These are phyloP conservation scores for Chlorodrepanis virens DNA, from an alignment of 2,113 vertebrate genomes.

Conservation along the genomic window DNA sequence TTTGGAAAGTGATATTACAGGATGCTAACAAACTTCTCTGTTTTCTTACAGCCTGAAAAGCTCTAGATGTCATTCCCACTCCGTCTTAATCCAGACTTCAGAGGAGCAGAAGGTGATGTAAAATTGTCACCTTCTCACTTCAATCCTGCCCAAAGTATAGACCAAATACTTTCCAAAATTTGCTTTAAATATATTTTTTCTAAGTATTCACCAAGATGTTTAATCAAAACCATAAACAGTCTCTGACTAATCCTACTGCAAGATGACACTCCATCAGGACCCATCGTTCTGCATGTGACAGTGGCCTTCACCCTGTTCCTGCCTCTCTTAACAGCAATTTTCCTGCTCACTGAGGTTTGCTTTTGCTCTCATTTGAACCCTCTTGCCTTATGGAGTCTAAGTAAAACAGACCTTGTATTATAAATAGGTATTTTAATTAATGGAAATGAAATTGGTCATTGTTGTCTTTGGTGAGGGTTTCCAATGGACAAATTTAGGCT, in stretches of 20 bases:
- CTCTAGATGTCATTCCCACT: background rate
- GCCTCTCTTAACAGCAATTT: background rate
- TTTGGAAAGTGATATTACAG: background rate
- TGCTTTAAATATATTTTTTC: background rate
- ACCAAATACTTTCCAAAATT: background rate
- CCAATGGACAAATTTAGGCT: background rate
- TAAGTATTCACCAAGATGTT: background rate
- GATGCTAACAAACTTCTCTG: background rate
- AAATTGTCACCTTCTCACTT: background rate
- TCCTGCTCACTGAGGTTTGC: background rate
- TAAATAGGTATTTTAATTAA: background rate
- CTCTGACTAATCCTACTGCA: background rate
- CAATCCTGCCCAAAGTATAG: background rate
- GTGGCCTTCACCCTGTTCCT: rapidly evolving
- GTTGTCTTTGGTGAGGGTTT: background rate
- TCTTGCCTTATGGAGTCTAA: background rate
- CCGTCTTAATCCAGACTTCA: background rate
- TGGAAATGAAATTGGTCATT: background rate
- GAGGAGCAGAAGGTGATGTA: background rate
- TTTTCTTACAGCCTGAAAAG: background rate
- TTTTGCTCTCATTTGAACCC: background rate
- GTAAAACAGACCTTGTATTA: background rate
- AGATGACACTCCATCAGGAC: background rate
- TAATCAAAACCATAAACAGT: background rate
- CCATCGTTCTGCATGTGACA: background rate